A percentile compares a stretch with the other conserved stretches of the same genome.
Evolutionary conservation across 1,140 invertebrate genomes (phyloP).

Genomic region (Trachymyrmex septentrionalis): DNA sequence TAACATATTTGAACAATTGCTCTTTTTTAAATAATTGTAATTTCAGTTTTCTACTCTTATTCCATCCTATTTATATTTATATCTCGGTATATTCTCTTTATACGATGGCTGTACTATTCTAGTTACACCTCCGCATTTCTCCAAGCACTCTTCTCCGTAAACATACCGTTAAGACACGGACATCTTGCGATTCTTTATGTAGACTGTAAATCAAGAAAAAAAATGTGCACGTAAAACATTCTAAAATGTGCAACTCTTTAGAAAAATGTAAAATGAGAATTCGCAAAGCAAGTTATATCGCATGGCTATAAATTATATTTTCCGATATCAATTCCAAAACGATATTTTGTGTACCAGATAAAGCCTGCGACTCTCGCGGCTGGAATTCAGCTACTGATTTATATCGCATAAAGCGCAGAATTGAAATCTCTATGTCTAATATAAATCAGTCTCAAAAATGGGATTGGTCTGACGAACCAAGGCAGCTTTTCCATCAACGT

Average conservation of each 20-base stretch:
- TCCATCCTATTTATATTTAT: slow-evolving; percentile 17
- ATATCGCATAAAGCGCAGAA: slow-evolving; percentile 27
- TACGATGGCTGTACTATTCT: neutral
- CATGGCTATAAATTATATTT: slow-evolving; percentile 46
- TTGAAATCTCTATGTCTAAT: slow-evolving; percentile 45
- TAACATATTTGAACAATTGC: neutral
- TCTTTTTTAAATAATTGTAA: neutral
- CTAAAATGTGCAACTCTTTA: neutral
- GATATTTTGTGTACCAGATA: slow-evolving; percentile 39
- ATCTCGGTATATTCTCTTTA: neutral
- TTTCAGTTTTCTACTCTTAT: neutral
- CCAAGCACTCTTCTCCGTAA: neutral
- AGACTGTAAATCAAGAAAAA: neutral
- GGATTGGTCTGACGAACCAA: slow-evolving; percentile 33
- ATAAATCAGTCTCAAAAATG: slow-evolving; percentile 61
- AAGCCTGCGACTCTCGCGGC: slow-evolving; percentile 43
- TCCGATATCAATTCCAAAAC: slow-evolving; percentile 35
- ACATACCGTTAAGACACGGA: neutral
- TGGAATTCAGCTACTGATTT: slow-evolving; percentile 45
- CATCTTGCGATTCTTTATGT: slow-evolving; percentile 34
- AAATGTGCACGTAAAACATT: neutral
- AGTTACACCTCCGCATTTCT: slow-evolving; percentile 10
- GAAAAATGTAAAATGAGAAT: neutral
- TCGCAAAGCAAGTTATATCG: neutral
- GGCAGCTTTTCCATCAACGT: slow-evolving; percentile 56